Percentiles rank a stretch among this genome's conserved stretches.
Evolutionary conservation across 2,888 invertebrate genomes (phyloP).

Genomic region (Tridacna crocea): DNA sequence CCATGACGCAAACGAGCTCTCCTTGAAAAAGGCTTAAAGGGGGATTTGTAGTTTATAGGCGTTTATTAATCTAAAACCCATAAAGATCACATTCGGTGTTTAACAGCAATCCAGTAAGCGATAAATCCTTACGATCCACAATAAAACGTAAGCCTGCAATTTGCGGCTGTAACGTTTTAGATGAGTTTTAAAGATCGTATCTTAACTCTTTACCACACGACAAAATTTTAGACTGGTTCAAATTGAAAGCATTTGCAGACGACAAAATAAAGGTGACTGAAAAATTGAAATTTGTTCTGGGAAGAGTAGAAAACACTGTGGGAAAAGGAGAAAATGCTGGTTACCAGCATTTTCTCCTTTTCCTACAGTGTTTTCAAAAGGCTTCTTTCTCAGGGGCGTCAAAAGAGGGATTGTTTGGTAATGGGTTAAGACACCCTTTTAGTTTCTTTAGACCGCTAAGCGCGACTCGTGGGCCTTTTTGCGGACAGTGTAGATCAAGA

Average conservation of each 20-base stretch:
- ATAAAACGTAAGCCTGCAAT: conserved; percentile 28
- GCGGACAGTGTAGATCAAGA: too few relatives aligned
- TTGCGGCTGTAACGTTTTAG: neutral
- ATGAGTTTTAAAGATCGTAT: conserved; percentile 3
- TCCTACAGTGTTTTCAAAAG: neutral
- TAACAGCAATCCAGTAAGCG: conserved; percentile 23
- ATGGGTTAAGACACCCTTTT: too few relatives aligned
- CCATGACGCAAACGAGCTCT: conserved; percentile 5
- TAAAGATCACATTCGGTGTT: conserved; percentile 21
- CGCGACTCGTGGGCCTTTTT: too few relatives aligned
- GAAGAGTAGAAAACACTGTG: neutral
- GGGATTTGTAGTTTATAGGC: conserved; percentile 2
- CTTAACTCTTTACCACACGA: neutral
- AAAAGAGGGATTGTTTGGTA: too few relatives aligned
- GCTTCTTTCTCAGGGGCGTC: too few relatives aligned
- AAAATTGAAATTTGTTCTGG: too few relatives aligned
- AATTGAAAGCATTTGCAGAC: too few relatives aligned
- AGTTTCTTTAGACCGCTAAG: too few relatives aligned
- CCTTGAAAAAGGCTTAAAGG: neutral
- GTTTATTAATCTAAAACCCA: conserved; percentile 25
- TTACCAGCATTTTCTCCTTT: neutral
- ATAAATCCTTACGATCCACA: conserved; percentile 19
- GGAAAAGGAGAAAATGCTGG: conserved; percentile 3
- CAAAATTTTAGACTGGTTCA: too few relatives aligned
- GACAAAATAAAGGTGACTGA: too few relatives aligned